Conservation (phyloP, 1,140 invertebrate genomes). For the Oryzaephilus surinamensis region DNA sequence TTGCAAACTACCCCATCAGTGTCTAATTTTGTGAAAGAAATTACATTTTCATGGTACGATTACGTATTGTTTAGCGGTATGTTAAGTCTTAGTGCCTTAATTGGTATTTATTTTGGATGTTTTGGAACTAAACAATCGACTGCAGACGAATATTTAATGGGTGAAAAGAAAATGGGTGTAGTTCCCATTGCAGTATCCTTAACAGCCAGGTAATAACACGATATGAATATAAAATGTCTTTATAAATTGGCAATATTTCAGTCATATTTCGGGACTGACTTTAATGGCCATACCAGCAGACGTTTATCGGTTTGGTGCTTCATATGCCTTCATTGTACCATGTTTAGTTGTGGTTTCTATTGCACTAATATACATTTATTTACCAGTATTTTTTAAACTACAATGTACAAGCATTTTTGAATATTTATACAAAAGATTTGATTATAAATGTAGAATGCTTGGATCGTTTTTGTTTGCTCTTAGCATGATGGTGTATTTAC, state of each 20-base stretch:
- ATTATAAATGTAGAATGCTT: conserved; percentile 37
- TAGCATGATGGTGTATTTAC: conserved; percentile 46
- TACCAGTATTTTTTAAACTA: conserved; percentile 61
- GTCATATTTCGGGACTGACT: conserved; percentile 69
- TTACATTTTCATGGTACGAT: conserved; percentile 33
- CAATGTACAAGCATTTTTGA: conserved; percentile 64
- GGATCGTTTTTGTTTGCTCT: conserved; percentile 55
- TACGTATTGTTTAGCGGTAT: conserved; percentile 50
- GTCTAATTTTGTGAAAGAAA: too few relatives aligned
- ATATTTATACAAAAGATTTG: conserved; percentile 41
- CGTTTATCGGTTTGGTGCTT: conserved; percentile 59
- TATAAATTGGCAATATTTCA: conserved; percentile 24
- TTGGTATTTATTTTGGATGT: conserved; percentile 68
- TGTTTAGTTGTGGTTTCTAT: conserved; percentile 48
- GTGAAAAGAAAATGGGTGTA: conserved; percentile 62
- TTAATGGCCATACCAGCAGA: conserved; percentile 57
- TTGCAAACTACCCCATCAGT: too few relatives aligned
- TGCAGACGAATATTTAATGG: conserved; percentile 64
- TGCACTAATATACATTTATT: conserved; percentile 42
- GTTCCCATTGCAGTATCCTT: conserved; percentile 64
- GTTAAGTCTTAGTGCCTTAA: conserved; percentile 52
- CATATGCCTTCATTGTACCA: conserved; percentile 50
- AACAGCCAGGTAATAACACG: conserved; percentile 38
- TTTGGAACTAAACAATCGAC: conserved; percentile 60
- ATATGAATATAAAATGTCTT: not conserved